phyloP scores from a whole-genome alignment of 2,113 vertebrate species.

The Smithornis capensis region DNA sequence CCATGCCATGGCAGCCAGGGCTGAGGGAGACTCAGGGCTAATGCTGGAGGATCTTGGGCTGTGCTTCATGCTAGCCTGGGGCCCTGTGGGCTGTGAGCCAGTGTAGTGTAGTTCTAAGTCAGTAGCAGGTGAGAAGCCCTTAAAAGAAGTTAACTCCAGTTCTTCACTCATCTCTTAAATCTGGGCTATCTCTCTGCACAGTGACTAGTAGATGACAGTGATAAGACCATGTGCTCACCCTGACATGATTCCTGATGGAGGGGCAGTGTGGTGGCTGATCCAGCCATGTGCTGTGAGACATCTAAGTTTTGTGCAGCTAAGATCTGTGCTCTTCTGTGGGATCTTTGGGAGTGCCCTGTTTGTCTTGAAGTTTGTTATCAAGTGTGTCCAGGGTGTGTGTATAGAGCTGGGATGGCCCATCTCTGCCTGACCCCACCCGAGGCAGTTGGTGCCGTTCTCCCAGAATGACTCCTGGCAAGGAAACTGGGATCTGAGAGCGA shows the following conservation, averaged over 20 bases:
- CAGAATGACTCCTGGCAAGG: neutral
- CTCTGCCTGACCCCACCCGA: neutral
- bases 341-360: slow-evolving; percentile 20
- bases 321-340: neutral
- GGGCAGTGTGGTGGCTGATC: accelerated
- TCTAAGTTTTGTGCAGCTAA: neutral
- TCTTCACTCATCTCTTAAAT: neutral
- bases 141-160: neutral
- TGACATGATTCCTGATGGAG: neutral
- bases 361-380: neutral
- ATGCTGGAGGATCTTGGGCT: accelerated
- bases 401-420: neutral
- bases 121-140: neutral
- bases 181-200: neutral
- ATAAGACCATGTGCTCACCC: accelerated
- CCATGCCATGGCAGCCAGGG: accelerated
- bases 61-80: neutral
- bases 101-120: neutral
- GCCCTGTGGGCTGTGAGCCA: neutral
- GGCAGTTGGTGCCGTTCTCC: neutral
- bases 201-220: neutral
- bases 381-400: neutral
- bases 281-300: neutral
- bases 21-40: neutral
- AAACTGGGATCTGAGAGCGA: neutral